Evolutionary conservation across 1,140 invertebrate species (phyloP), one percentile per base, ranked within the genome.

Genomic region (Zaprionus africanus): DNA sequence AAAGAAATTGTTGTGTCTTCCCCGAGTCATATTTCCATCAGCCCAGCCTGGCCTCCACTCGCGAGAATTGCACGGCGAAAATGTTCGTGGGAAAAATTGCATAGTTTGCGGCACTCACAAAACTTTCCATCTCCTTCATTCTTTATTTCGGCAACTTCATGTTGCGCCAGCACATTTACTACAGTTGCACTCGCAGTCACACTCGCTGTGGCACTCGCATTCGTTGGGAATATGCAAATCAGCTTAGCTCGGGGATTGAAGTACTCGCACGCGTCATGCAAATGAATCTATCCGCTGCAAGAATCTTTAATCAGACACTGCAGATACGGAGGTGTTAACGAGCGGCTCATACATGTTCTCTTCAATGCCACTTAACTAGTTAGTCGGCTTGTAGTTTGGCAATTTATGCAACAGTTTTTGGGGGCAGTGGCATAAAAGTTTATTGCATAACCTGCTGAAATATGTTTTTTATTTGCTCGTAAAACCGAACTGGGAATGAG

Each of bases 361-460:
- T n/a, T 7, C 19, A 9, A 51, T 19, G 0, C 4, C 46, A 51
- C 60, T 79, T 63, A 57, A 62, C 66, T 81, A 85, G 73, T 83
- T 78, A 74, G 82, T 67, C 70, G 61, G 43, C 81, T 69, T 84
- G 83, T 34, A 34, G 31, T 58, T 78, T 78, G 84, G 69, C 84
- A 83, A 88, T 81, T 83, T 87, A 87, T 88, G 85, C 84, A 87
- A 84, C 81, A 87, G 85, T 87, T 80, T 87, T 46, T 17, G 3
- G n/a, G n/a, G 7, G n/a, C n/a, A 70, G 71, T 70, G 76, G 68
- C 78, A 87, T 90, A 90, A 87, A 88, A 90, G 56, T 87, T 87
- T 87, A 87, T 88, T 88, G 76, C 81, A 73, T 70, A 87, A 87
- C 77, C 80, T 87, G 60, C 71, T 84, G 58, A 64, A 77, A 78